Percentiles rank a stretch among this genome's conserved stretches.
Conservation (phyloP, 2,113 vertebrate species). For the Phaethon lepturus region DNA sequence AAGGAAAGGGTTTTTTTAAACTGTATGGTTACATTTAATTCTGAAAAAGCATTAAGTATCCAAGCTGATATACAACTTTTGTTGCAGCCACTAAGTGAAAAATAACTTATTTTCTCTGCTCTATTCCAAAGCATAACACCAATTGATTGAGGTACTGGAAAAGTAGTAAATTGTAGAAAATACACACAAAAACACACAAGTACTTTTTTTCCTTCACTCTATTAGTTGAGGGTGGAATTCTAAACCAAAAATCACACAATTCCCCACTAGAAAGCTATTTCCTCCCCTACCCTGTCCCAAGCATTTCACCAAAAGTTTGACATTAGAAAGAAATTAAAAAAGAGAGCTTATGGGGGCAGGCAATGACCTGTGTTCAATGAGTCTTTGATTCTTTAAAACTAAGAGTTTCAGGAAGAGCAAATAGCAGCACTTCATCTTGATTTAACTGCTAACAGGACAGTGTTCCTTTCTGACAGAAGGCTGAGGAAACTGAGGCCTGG, state of each 20-base stretch:
- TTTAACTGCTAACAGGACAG: background rate
- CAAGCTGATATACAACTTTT: background rate
- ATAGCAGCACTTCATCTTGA: background rate
- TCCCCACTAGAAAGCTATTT: background rate
- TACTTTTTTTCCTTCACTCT: background rate
- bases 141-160: background rate
- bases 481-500: background rate
- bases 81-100: background rate
- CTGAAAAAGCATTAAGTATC: background rate
- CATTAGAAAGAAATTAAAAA: background rate
- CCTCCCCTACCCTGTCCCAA: accelerated
- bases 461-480: accelerated
- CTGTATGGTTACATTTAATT: background rate
- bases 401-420: background rate
- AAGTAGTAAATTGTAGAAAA: background rate
- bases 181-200: background rate
- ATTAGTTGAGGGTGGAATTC: background rate
- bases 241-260: background rate
- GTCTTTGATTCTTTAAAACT: too few species aligned
- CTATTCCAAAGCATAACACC: background rate
- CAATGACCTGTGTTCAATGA: background rate
- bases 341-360: background rate
- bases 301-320: background rate
- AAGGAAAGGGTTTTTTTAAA: background rate
- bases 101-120: background rate